Evolutionary conservation across 2,797 vertebrate species (phyloP).

Genomic region (Fratercula arctica): DNA sequence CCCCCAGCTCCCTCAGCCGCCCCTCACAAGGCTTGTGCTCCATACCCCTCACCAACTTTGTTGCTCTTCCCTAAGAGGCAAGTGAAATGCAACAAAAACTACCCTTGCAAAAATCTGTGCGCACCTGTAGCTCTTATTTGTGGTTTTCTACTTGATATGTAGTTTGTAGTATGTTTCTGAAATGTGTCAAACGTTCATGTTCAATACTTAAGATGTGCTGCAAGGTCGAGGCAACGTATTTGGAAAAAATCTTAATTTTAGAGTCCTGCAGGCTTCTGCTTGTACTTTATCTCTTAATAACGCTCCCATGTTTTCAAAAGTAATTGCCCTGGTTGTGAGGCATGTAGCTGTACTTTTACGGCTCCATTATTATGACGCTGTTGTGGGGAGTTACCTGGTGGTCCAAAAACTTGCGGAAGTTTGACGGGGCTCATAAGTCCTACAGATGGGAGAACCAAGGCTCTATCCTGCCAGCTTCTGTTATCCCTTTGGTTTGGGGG

Average conservation of each 20-base stretch:
- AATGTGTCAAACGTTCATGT: not conserved
- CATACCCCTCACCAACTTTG: not conserved
- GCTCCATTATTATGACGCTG: not conserved
- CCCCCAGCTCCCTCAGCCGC: not conserved
- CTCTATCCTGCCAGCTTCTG: not conserved
- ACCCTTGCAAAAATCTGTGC: not conserved
- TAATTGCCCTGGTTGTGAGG: not conserved
- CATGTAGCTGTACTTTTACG: not conserved
- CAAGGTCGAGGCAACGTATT: not conserved
- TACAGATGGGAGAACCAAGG: not conserved
- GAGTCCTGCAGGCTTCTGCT: not conserved
- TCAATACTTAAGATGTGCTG: not conserved
- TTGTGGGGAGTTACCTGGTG: not conserved
- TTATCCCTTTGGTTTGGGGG: not conserved
- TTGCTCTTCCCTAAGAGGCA: not conserved
- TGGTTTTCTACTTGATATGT: not conserved
- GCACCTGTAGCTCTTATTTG: not conserved
- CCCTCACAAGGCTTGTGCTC: not conserved
- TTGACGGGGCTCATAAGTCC: not conserved
- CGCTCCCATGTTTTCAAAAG: not conserved
- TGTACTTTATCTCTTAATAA: not conserved
- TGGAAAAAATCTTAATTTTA: not conserved
- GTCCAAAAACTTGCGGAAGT: not conserved
- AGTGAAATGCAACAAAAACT: not conserved
- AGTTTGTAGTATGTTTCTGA: not conserved